phyloP scores from a whole-genome alignment of 2,797 vertebrate species.

The Diceros bicornis region DNA sequence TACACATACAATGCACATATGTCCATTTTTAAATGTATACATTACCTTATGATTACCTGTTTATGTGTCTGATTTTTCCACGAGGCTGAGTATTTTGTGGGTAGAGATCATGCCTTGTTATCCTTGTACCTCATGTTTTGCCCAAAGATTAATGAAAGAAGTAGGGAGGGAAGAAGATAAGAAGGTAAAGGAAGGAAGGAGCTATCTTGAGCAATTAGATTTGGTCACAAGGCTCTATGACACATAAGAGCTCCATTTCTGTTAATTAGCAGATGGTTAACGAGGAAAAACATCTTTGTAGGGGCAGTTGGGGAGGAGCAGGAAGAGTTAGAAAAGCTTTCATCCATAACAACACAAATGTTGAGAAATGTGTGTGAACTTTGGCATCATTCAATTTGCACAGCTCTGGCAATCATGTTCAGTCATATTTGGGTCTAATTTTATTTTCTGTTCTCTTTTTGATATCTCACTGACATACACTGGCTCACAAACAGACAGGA shows the following conservation, averaged over 20 bases:
- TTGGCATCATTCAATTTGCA: background rate
- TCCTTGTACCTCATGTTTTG: background rate
- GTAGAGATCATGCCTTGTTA: background rate
- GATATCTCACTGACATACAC: slow-evolving; percentile 29
- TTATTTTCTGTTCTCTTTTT: slow-evolving; percentile 60
- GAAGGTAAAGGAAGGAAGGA: slow-evolving; percentile 31
- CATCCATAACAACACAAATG: background rate
- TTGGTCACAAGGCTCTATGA: slow-evolving; percentile 10
- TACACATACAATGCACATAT: background rate
- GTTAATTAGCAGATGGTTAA: slow-evolving; percentile 64
- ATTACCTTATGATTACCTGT: background rate
- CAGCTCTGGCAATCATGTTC: background rate
- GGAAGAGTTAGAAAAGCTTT: slow-evolving; percentile 39
- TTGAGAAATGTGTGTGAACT: background rate
- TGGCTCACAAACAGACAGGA: background rate
- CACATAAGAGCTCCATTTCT: slow-evolving; percentile 49
- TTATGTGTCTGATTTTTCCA: background rate
- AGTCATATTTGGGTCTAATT: background rate
- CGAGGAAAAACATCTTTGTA: slow-evolving; percentile 31
- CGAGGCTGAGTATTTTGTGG: background rate
- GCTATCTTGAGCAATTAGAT: slow-evolving; percentile 1
- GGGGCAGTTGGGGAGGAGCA: background rate
- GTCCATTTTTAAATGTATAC: background rate
- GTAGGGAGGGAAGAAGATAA: background rate
- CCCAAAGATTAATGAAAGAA: slow-evolving; percentile 44